A percentile compares a stretch with the other conserved stretches of the same genome.
phyloP scores from a whole-genome alignment of 2,113 vertebrate genomes.

The Sminthopsis crassicaudata region DNA sequence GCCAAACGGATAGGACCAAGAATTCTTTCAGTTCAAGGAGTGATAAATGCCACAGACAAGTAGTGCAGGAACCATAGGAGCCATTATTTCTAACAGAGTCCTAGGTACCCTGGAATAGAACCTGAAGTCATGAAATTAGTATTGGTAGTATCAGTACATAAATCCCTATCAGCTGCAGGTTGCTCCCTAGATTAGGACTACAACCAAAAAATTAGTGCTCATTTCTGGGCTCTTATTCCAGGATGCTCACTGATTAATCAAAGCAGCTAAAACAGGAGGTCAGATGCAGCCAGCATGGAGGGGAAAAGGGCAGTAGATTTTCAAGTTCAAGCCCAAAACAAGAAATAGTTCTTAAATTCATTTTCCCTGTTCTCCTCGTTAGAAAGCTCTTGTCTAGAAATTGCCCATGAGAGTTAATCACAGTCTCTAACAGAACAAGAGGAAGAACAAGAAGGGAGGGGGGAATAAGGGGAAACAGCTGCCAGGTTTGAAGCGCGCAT shows the following conservation, averaged over 20 bases:
- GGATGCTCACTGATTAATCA: background rate
- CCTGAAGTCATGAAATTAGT: background rate
- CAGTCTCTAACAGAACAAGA: background rate
- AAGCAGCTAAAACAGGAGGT: background rate
- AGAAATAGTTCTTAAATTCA: background rate
- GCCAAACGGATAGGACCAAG: background rate
- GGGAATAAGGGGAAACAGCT: background rate
- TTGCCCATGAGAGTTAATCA: background rate
- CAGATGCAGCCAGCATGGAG: background rate
- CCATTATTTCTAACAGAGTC: background rate
- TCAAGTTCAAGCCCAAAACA: background rate
- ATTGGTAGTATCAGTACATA: background rate
- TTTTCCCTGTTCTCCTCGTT: background rate
- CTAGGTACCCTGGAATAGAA: background rate
- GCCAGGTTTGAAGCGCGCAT: background rate
- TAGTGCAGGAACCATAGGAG: background rate
- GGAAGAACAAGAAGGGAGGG: background rate
- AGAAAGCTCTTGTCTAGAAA: constrained; percentile 1
- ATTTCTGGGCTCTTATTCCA: background rate
- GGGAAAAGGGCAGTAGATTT: background rate
- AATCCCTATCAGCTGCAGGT: background rate
- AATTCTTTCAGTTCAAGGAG: background rate
- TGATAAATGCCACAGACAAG: background rate
- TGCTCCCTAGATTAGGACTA: background rate
- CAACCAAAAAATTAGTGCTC: background rate